Conservation (phyloP, 2,888 invertebrate species). For the Cephus nigrinus region DNA sequence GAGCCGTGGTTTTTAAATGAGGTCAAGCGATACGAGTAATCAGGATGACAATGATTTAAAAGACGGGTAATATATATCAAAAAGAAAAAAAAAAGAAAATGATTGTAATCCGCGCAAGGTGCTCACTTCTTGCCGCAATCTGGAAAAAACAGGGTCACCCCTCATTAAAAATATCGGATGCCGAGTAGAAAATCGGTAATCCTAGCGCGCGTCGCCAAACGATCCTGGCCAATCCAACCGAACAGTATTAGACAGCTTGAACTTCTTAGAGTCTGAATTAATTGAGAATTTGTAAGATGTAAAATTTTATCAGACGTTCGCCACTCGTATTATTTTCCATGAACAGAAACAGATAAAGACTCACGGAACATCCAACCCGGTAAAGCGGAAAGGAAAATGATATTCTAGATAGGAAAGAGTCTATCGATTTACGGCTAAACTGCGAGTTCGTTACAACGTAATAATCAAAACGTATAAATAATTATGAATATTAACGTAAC, state of each 20-base stretch:
- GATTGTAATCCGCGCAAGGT: background rate
- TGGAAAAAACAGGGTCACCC: background rate
- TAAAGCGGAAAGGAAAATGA: background rate
- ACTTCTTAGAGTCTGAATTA: background rate
- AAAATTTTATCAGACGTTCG: background rate
- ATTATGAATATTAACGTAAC: background rate
- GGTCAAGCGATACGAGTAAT: background rate
- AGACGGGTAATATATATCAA: constrained; percentile 1
- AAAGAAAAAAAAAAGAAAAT: constrained; percentile 17
- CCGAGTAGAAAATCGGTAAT: background rate
- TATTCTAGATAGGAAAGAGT: background rate
- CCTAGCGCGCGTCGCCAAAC: background rate
- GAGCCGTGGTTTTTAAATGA: constrained; percentile 32
- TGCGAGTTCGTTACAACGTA: background rate
- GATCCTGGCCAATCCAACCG: background rate
- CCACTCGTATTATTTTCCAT: background rate
- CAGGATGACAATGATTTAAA: background rate
- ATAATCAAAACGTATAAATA: background rate
- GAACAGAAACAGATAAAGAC: background rate
- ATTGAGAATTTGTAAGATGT: background rate
- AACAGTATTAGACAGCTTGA: background rate
- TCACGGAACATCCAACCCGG: background rate
- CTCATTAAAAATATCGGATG: background rate
- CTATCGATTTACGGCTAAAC: background rate
- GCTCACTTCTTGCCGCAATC: background rate